Conservation (phyloP, 2,888 invertebrate genomes). For the Keiferia lycopersicella region DNA sequence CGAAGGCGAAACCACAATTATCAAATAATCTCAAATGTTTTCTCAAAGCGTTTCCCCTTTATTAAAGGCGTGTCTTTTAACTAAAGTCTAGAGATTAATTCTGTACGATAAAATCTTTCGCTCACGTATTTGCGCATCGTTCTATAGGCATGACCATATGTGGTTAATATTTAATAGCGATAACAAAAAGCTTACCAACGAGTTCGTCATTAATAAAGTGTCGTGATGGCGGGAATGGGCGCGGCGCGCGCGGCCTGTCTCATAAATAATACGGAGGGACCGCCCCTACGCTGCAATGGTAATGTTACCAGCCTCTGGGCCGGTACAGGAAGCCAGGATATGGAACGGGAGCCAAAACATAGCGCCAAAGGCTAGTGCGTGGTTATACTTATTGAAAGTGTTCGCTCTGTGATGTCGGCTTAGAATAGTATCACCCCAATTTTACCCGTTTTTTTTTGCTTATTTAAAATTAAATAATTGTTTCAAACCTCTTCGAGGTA, state of each 20-base stretch:
- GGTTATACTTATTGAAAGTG: not conserved
- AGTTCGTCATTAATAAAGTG: constrained; percentile 67
- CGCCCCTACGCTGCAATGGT: constrained; percentile 60
- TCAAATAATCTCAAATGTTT: constrained; percentile 20
- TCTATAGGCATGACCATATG: constrained; percentile 40
- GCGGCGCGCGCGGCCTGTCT: constrained; percentile 57
- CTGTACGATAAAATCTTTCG: constrained; percentile 27
- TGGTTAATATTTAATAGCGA: constrained; percentile 41
- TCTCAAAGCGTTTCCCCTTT: constrained; percentile 21
- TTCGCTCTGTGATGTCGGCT: no score
- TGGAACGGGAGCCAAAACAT: constrained; percentile 29
- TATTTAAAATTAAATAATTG: no score
- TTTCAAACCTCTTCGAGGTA: no score
- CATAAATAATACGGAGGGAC: constrained; percentile 65
- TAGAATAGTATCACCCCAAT: no score
- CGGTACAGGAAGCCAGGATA: constrained; percentile 32
- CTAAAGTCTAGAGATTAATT: constrained; percentile 28
- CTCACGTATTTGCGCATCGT: constrained; percentile 32
- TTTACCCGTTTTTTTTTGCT: no score
- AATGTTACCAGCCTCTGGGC: constrained; percentile 44
- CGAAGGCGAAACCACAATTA: constrained; percentile 20
- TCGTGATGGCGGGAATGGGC: constrained; percentile 64
- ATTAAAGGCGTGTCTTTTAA: constrained; percentile 27
- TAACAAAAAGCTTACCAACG: constrained; percentile 57
- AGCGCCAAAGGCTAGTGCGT: constrained; percentile 6